Conservation (phyloP, 92 coral and sea anemone genomes). For the Epizoanthus illoricatus region DNA sequence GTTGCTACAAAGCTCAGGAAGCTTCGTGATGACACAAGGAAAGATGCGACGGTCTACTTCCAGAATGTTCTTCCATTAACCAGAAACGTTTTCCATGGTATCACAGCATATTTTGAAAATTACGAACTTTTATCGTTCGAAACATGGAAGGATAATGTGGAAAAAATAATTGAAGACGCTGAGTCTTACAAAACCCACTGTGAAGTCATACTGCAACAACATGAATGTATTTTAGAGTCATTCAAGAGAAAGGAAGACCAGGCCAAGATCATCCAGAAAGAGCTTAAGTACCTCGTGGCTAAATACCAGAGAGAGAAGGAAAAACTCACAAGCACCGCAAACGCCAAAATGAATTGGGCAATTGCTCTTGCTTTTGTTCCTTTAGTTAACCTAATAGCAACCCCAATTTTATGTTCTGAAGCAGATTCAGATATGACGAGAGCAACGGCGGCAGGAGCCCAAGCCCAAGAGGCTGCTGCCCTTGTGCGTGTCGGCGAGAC, state of each 20-base stretch:
- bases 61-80: conserved; percentile 52
- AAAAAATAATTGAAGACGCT: conserved; percentile 53
- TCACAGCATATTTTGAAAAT: conserved; percentile 55
- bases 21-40: conserved; percentile 68
- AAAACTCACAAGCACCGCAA: conserved; percentile 36
- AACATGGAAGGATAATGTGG: conserved; percentile 45
- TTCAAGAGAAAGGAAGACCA: conserved; percentile 60
- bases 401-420: conserved; percentile 30
- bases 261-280: conserved; percentile 46
- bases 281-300: conserved; percentile 45
- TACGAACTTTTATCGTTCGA: conserved; percentile 51
- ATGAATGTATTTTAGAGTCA: conserved; percentile 57
- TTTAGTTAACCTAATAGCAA: conserved; percentile 52
- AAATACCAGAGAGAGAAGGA: conserved; percentile 45
- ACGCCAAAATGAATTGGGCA: conserved; percentile 52
- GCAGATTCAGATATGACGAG: conserved; percentile 43
- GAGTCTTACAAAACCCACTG: conserved; percentile 32
- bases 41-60: conserved; percentile 58
- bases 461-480: conserved; percentile 53
- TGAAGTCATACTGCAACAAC: conserved; percentile 47
- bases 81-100: conserved; percentile 39
- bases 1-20: conserved; percentile 41
- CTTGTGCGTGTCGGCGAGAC: conserved; percentile 34
- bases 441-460: conserved; percentile 44
- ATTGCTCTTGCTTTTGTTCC: conserved; percentile 57